Conservation (phyloP, 2,113 vertebrate species). For the Felis chaus region DNA sequence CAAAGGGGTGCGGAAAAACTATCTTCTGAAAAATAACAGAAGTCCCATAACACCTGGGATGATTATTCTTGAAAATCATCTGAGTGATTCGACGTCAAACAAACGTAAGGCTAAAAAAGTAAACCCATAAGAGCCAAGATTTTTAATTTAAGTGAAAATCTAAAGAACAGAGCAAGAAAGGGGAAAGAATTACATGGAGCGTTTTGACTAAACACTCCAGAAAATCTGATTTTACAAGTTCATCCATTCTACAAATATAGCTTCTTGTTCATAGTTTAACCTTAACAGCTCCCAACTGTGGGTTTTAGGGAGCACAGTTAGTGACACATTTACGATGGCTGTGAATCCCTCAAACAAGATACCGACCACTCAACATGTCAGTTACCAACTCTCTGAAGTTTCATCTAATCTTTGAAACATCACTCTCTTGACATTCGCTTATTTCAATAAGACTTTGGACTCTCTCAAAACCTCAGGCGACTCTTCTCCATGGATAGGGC, state of each 20-base stretch:
- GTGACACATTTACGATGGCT: background rate
- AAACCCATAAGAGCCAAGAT: slow-evolving; percentile 32
- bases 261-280: slow-evolving; percentile 53
- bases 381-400: background rate
- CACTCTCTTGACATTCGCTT: background rate
- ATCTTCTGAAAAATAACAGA: background rate
- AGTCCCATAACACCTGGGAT: background rate
- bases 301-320: background rate
- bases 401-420: background rate
- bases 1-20: background rate
- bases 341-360: slow-evolving; percentile 13
- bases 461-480: background rate
- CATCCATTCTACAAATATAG: background rate
- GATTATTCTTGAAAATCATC: background rate
- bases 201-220: slow-evolving; percentile 49
- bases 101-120: slow-evolving; percentile 44
- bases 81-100: slow-evolving; percentile 19
- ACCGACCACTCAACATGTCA: background rate
- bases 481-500: background rate
- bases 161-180: slow-evolving; percentile 31
- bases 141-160: slow-evolving; percentile 53
- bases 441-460: background rate
- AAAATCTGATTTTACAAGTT: slow-evolving; percentile 40
- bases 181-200: background rate
- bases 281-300: background rate